Conservation (phyloP, 2,888 invertebrate species). For the Xestia xanthographa region DNA sequence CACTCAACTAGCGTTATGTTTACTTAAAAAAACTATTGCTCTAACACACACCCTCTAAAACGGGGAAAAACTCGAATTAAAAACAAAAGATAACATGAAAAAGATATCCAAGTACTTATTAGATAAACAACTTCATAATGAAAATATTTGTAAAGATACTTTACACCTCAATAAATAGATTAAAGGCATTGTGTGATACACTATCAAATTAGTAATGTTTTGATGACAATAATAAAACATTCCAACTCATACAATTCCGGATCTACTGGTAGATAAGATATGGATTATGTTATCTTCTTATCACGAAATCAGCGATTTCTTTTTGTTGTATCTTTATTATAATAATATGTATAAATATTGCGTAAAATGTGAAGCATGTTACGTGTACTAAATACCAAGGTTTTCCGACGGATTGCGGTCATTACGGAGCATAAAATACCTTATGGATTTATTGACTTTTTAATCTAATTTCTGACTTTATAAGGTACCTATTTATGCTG, state of each 20-base stretch:
- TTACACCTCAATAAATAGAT: conserved; percentile 16
- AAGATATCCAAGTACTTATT: neutral
- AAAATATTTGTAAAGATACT: conserved; percentile 48
- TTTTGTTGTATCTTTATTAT: conserved; percentile 15
- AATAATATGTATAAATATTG: conserved; percentile 50
- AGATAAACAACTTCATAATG: conserved; percentile 13
- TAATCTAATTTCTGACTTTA: neutral
- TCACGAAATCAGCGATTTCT: conserved; percentile 48
- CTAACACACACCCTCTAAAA: neutral
- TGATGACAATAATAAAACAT: conserved; percentile 12
- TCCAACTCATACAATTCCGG: neutral
- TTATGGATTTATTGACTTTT: neutral
- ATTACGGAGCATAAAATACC: conserved; percentile 3
- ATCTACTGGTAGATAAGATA: conserved; percentile 49
- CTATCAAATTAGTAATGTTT: conserved; percentile 36
- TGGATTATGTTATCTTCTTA: conserved; percentile 17
- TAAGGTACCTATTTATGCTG: neutral
- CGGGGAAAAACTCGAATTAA: neutral
- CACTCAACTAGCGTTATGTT: too few relatives aligned
- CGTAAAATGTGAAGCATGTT: conserved; percentile 25
- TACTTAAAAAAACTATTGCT: neutral
- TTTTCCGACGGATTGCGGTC: neutral
- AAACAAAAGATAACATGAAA: conserved; percentile 15
- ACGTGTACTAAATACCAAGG: neutral
- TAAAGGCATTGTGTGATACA: conserved; percentile 1